A percentile compares a stretch with the other conserved stretches of the same genome.
phyloP scores from a whole-genome alignment of 2,888 invertebrate genomes.

The Apotomis turbidana region DNA sequence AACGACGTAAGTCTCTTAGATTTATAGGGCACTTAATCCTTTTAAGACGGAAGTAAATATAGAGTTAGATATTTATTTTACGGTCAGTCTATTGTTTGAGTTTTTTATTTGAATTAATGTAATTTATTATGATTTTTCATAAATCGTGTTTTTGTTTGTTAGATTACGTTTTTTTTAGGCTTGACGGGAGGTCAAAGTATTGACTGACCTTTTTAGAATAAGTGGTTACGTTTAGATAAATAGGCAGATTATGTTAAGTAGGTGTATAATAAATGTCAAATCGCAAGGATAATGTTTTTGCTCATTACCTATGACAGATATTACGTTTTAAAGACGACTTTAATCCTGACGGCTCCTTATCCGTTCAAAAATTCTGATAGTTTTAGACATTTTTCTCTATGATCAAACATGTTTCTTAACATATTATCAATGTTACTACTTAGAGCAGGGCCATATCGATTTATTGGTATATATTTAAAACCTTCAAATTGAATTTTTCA shows the following conservation, averaged over 20 bases:
- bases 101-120: conserved; percentile 28
- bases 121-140: conserved; percentile 35
- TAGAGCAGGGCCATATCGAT: too few species aligned
- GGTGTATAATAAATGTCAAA: not conserved
- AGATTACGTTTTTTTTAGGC: conserved; percentile 8
- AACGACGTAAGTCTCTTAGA: not conserved
- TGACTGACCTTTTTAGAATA: conserved; percentile 22
- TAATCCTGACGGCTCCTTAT: too few species aligned
- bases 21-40: not conserved
- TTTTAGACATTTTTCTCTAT: too few species aligned
- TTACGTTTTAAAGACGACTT: too few species aligned
- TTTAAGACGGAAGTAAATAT: conserved; percentile 1
- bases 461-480: too few species aligned
- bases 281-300: too few species aligned
- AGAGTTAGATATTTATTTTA: conserved; percentile 40
- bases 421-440: too few species aligned
- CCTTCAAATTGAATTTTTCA: too few species aligned
- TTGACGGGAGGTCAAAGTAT: conserved; percentile 21
- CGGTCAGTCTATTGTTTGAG: conserved; percentile 27
- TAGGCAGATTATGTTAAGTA: not conserved
- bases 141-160: conserved; percentile 15
- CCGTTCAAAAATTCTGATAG: too few species aligned
- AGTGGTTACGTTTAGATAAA: conserved; percentile 2
- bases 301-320: too few species aligned
- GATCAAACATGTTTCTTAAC: too few species aligned